Evolutionary conservation across 2,113 vertebrate genomes (phyloP), one percentile per base, ranked within the genome.

Genomic region (Toxostoma redivivum): DNA sequence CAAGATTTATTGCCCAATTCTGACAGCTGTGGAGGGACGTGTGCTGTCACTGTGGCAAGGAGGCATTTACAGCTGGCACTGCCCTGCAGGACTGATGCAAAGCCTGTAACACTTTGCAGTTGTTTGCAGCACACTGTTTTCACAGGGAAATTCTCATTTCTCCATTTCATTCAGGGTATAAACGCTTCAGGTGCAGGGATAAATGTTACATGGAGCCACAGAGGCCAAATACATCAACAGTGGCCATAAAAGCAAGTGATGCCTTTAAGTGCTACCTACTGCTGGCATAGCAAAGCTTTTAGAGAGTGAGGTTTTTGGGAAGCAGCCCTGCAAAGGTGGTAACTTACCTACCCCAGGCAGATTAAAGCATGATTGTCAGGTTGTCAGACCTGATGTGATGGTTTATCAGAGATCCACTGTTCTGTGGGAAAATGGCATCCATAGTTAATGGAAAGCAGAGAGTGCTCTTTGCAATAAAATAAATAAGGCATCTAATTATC

Each of bases 401-500:
- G 33, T 33, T 71, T 45, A 47, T 33, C 45, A n/a, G 6, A 61
- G 38, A 73, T 53, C 12, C 35, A 11, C 9, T 42, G 35, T 50
- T 86, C 73, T 44, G 37, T 9, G 42, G 53, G 50, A 12, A 85
- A 72, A 37, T 12, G 35, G 47, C 47, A 74, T 74, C 35, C 56
- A 22, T 7, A 81, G 61, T 25, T 70, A 33, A 72, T 14, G 53
- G 85, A 40, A 53, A 93, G 57, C 38, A 74, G 48, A 56, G 64
- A 31, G 47, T n/a, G 62, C 62, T 85, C 67, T n/a, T 61, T 78
- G 57, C 38, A 35, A 28, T 60, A n/a, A 79, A 79, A 47, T 74
- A 85, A 74, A 94, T 40, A 78, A 51, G 33, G 51, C 24, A 50
- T 74, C 47, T 87, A 20, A 81, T 87, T 87, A 79, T 28, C n/a